phyloP scores from a whole-genome alignment of 2,113 vertebrate genomes.

The Edolisoma coerulescens region DNA sequence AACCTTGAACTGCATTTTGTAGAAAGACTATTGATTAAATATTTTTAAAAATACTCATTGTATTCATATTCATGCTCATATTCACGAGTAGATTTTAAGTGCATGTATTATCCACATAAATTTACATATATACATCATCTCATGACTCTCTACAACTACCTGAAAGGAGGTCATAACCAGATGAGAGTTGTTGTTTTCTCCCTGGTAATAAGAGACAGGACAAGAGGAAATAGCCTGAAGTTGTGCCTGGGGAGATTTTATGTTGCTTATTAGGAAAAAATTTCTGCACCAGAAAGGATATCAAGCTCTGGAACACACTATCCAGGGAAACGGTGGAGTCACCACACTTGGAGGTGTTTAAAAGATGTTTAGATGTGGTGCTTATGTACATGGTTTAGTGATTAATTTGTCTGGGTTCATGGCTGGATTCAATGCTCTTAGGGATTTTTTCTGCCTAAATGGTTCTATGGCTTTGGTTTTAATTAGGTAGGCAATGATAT shows the following conservation, averaged over 20 bases:
- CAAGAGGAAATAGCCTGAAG: not conserved
- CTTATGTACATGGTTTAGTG: not conserved
- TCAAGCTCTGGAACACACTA: not conserved
- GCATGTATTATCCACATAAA: not conserved
- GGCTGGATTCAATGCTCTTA: not conserved
- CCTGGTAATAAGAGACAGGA: not conserved
- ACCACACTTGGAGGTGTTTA: not conserved
- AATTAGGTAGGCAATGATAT: not conserved
- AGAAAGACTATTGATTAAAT: not conserved
- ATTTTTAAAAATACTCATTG: not conserved
- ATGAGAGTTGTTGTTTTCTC: accelerated
- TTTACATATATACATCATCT: not conserved
- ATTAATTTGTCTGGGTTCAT: not conserved
- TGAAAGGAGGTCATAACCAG: accelerated
- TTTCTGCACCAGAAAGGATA: not conserved
- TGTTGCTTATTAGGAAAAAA: not conserved
- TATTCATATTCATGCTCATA: not conserved
- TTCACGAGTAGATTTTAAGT: not conserved
- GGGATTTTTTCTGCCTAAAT: not conserved
- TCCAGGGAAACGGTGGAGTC: not conserved
- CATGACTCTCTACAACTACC: not conserved
- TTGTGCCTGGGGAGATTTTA: not conserved
- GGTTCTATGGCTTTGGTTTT: not conserved
- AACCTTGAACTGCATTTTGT: not conserved
- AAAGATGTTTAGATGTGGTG: accelerated